Percentiles rank a stretch among this genome's conserved stretches.
phyloP scores from a whole-genome alignment of 2,797 vertebrate genomes.

The Danio tinwini region DNA sequence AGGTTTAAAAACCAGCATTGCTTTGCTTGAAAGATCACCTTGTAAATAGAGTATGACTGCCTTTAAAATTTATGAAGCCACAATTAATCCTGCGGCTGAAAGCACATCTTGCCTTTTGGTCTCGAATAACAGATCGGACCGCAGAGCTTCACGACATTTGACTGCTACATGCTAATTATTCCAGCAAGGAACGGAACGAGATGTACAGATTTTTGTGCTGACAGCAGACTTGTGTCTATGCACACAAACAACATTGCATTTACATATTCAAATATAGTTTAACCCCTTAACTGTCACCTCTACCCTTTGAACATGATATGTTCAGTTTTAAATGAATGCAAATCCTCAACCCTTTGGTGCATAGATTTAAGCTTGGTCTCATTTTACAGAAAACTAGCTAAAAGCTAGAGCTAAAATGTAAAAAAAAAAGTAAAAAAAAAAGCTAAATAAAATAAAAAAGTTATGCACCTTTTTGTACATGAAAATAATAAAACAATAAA shows the following conservation, averaged over 20 bases:
- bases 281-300: no score
- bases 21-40: not conserved
- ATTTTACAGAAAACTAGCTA: no score
- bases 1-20: not conserved
- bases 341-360: no score
- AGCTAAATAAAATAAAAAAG: no score
- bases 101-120: not conserved
- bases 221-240: not conserved
- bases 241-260: not conserved
- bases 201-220: not conserved
- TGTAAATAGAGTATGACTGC: not conserved
- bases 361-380: no score
- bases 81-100: slow-evolving; percentile 6
- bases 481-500: no score
- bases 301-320: no score
- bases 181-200: not conserved
- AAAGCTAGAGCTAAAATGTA: no score
- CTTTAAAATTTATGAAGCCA: not conserved
- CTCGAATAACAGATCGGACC: not conserved
- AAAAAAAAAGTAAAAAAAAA: no score
- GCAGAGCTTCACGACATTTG: slow-evolving; percentile 7
- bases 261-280: not conserved
- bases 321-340: no score
- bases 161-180: not conserved
- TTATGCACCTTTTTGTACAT: no score